Conservation (phyloP, 2,888 invertebrate species). For the Diaprepes abbreviatus region DNA sequence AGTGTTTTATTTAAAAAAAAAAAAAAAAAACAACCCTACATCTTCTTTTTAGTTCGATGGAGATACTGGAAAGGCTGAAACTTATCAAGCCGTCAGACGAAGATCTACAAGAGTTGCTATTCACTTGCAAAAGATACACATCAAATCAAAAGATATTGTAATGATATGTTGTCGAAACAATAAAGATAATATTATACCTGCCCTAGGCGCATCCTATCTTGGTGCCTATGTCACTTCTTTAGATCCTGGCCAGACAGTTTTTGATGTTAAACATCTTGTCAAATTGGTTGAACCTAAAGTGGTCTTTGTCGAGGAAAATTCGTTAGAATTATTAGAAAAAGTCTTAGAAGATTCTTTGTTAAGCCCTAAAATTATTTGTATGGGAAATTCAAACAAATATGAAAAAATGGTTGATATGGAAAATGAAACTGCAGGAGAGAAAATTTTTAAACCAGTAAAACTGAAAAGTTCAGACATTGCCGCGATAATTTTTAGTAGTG, state of each 20-base stretch:
- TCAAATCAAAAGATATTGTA: conserved; percentile 67
- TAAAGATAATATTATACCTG: conserved; percentile 66
- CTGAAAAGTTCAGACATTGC: conserved; percentile 51
- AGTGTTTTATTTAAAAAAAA: too few species aligned
- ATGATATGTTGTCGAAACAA: conserved; percentile 68
- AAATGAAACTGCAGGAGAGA: conserved; percentile 17
- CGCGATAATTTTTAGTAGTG: conserved; percentile 59
- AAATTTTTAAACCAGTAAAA: conserved; percentile 50
- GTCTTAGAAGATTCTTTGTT: conserved; percentile 43
- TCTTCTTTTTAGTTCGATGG: conserved; percentile 24
- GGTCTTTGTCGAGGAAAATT: conserved; percentile 18
- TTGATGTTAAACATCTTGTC: conserved; percentile 20
- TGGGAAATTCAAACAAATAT: conserved; percentile 53
- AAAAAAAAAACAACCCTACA: too few species aligned
- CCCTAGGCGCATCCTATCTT: conserved; percentile 68
- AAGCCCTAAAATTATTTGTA: conserved; percentile 52
- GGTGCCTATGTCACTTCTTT: conserved; percentile 61
- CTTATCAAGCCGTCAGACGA: conserved; percentile 62
- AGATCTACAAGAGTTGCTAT: conserved; percentile 67
- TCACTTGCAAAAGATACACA: conserved; percentile 63
- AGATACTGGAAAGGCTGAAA: conserved; percentile 62
- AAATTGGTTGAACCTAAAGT: conserved; percentile 25
- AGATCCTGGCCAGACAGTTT: conserved; percentile 54
- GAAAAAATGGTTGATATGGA: conserved; percentile 20
- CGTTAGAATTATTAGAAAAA: conserved; percentile 49